phyloP scores from a whole-genome alignment of 2,113 vertebrate genomes.

The Pampusana beccarii region DNA sequence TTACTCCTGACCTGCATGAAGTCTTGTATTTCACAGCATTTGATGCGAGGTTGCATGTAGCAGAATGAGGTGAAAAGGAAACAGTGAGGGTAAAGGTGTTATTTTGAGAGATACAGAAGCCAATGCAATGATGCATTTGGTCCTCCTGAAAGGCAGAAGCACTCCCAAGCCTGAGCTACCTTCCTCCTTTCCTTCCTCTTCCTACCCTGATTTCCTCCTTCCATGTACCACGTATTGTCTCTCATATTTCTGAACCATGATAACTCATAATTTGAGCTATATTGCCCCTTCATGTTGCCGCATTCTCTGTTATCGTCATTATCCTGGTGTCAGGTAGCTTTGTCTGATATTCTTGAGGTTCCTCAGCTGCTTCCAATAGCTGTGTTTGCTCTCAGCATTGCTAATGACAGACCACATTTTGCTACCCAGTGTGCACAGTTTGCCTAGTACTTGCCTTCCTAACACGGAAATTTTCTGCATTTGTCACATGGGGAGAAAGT shows the following conservation, averaged over 20 bases:
- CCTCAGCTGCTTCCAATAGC: background rate
- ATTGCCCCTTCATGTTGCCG: background rate
- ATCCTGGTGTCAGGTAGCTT: background rate
- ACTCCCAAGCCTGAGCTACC: background rate
- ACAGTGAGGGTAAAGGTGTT: background rate
- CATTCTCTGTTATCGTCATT: background rate
- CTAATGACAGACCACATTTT: background rate
- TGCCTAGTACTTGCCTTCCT: background rate
- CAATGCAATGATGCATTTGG: background rate
- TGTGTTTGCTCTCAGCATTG: background rate
- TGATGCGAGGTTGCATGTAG: background rate
- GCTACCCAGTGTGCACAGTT: background rate
- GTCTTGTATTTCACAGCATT: background rate
- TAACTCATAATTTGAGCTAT: background rate
- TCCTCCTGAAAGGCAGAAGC: background rate
- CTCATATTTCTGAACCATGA: background rate
- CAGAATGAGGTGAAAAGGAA: background rate
- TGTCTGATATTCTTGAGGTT: background rate
- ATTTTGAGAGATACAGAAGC: background rate
- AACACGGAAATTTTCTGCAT: background rate
- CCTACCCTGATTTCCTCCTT: background rate
- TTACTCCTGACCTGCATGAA: background rate
- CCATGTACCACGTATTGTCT: background rate
- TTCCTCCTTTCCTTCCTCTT: background rate
- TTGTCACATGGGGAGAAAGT: background rate